phyloP scores from a whole-genome alignment of 2,797 vertebrate genomes.

The Argya squamiceps region DNA sequence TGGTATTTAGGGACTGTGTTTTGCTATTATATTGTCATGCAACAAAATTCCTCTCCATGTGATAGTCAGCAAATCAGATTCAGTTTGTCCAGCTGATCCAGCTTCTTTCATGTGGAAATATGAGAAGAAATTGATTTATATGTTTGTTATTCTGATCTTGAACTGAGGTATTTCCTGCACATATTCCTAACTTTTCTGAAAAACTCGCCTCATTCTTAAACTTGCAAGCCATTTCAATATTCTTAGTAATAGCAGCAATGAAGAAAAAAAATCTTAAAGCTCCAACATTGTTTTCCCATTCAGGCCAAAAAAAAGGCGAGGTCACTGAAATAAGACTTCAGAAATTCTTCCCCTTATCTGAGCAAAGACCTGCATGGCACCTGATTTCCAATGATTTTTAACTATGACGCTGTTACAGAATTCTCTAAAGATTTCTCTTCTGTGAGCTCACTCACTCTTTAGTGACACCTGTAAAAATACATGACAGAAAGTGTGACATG shows the following conservation, averaged over 20 bases:
- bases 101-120: neutral
- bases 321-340: neutral
- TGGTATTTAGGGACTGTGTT: neutral
- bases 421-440: neutral
- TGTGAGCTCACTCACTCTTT: neutral
- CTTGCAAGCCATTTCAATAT: neutral
- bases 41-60: neutral
- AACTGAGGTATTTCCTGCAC: neutral
- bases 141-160: neutral
- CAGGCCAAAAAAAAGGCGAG: neutral
- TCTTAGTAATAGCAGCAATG: neutral
- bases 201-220: neutral
- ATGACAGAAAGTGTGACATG: neutral
- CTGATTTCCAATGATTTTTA: neutral
- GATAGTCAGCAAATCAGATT: neutral
- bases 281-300: neutral
- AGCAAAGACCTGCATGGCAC: neutral
- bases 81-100: neutral
- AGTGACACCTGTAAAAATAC: neutral
- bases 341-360: neutral
- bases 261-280: neutral
- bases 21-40: neutral
- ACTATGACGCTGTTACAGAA: neutral
- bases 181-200: neutral
- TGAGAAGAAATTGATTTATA: neutral